A percentile compares a stretch with the other conserved stretches of the same genome.
Conservation (phyloP, 2,113 vertebrate genomes). For the Halichoeres trimaculatus region DNA sequence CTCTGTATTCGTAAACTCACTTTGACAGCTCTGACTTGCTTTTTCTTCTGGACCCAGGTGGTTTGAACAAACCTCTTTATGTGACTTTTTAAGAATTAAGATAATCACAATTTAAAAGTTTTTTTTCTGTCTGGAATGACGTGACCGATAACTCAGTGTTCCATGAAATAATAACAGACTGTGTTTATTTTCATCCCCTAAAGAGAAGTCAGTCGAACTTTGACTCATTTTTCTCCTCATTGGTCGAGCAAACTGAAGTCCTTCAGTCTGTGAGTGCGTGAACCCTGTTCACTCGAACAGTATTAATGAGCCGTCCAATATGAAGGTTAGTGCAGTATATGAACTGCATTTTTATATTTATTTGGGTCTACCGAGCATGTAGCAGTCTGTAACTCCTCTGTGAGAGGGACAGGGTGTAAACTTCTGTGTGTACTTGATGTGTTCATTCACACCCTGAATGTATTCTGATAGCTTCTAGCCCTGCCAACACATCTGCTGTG, state of each 20-base stretch:
- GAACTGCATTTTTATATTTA: constrained; percentile 20
- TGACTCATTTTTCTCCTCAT: constrained; percentile 20
- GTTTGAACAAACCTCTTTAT: constrained; percentile 49
- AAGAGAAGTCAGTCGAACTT: constrained; percentile 3
- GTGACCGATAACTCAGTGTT: neutral
- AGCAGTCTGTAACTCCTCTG: constrained; percentile 55
- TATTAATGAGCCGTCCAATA: constrained; percentile 29
- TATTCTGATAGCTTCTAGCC: constrained; percentile 75
- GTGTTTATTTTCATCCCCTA: constrained; percentile 30
- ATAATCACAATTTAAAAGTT: neutral
- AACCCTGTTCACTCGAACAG: constrained; percentile 40
- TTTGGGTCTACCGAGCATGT: constrained; percentile 67
- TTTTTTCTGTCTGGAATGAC: constrained; percentile 10
- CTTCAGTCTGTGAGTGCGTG: constrained; percentile 19
- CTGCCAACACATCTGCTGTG: constrained; percentile 84
- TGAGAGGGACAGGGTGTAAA: constrained; percentile 54
- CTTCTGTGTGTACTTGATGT: constrained; percentile 53
- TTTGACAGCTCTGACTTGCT: neutral
- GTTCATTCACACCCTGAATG: constrained; percentile 76
- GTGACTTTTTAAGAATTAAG: constrained; percentile 32
- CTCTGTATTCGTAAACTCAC: constrained; percentile 8
- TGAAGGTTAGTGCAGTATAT: constrained; percentile 30
- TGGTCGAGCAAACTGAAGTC: constrained; percentile 26
- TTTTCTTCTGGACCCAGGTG: constrained; percentile 44
- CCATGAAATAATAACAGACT: constrained; percentile 1